phyloP scores from a whole-genome alignment of 2,888 invertebrate genomes.

The Hirtodrosophila histrioides region DNA sequence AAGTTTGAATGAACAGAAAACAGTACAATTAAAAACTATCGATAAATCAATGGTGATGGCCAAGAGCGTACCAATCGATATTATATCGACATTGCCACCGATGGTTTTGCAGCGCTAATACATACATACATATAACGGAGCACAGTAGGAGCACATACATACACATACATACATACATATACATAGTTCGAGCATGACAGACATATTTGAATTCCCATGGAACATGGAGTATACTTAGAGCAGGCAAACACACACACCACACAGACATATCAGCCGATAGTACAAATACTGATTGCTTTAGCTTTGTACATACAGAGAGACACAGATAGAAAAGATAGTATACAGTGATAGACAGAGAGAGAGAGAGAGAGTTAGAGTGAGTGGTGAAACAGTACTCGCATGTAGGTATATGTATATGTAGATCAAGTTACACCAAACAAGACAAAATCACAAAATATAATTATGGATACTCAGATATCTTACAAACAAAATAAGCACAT shows the following conservation, averaged over 20 bases:
- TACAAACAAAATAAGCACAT: conserved; percentile 27
- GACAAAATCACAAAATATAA: conserved; percentile 51
- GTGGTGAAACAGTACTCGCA: conserved; percentile 32
- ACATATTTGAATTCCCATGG: conserved; percentile 7
- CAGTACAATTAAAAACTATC: no score
- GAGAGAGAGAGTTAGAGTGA: conserved; percentile 6
- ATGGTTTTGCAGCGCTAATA: conserved; percentile 1
- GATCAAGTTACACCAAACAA: conserved; percentile 53
- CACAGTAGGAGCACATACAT: background rate
- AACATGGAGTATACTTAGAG: conserved; percentile 7
- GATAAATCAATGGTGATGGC: no score
- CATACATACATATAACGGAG: conserved; percentile 3
- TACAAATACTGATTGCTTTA: conserved; percentile 52
- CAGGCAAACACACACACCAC: conserved; percentile 4
- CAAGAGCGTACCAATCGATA: no score
- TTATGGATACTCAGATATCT: conserved; percentile 20
- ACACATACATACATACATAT: conserved; percentile 2
- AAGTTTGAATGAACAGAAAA: no score
- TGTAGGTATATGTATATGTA: conserved; percentile 39
- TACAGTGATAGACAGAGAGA: conserved; percentile 5
- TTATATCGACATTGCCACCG: no score
- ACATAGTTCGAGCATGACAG: conserved; percentile 5
- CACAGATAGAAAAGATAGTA: background rate
- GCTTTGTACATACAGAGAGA: conserved; percentile 13
- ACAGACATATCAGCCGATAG: conserved; percentile 49